Percentiles rank a stretch among this genome's conserved stretches.
Conservation (phyloP, 1,140 invertebrate genomes). For the Drosophila tropicalis region DNA sequence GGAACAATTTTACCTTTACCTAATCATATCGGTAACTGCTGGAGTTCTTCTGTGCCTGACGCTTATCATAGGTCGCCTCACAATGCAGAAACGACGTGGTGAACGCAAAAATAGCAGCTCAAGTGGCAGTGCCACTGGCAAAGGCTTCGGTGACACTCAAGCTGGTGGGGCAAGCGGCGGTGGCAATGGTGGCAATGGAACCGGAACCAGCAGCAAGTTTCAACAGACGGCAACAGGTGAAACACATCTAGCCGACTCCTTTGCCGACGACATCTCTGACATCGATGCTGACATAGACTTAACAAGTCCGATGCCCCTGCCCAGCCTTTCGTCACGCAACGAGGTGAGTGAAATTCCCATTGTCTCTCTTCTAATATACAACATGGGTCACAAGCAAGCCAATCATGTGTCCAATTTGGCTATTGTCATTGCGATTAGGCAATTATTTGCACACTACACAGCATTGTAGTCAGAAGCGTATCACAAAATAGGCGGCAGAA, state of each 20-base stretch:
- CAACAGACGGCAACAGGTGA: conserved; percentile 84
- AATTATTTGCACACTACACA: not conserved
- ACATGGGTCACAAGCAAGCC: not conserved
- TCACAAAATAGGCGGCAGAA: not conserved
- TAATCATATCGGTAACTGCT: conserved; percentile 88
- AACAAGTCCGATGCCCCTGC: conserved; percentile 85
- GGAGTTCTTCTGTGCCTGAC: conserved; percentile 88
- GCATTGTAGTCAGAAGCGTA: too few species aligned
- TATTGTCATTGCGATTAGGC: conserved; percentile 4
- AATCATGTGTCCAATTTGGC: conserved; percentile 14
- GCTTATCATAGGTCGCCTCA: conserved; percentile 87
- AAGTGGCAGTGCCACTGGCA: conserved; percentile 47
- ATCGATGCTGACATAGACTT: conserved; percentile 89
- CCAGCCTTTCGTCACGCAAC: conserved; percentile 73
- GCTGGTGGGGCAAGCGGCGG: conserved; percentile 23
- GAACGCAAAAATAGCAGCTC: conserved; percentile 81
- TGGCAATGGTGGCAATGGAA: conserved; percentile 23
- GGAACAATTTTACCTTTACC: conserved; percentile 91
- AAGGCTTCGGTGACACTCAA: conserved; percentile 42
- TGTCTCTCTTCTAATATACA: conserved; percentile 6
- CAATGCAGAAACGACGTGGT: conserved; percentile 86
- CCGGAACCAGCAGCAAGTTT: conserved; percentile 80
- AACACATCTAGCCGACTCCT: conserved; percentile 88
- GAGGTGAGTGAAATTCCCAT: conserved; percentile 58
- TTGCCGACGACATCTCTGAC: conserved; percentile 88